These are phyloP conservation scores for Meloidogyne exigua DNA, from an alignment of 1,140 invertebrate species.

Conservation along the genomic window DNA sequence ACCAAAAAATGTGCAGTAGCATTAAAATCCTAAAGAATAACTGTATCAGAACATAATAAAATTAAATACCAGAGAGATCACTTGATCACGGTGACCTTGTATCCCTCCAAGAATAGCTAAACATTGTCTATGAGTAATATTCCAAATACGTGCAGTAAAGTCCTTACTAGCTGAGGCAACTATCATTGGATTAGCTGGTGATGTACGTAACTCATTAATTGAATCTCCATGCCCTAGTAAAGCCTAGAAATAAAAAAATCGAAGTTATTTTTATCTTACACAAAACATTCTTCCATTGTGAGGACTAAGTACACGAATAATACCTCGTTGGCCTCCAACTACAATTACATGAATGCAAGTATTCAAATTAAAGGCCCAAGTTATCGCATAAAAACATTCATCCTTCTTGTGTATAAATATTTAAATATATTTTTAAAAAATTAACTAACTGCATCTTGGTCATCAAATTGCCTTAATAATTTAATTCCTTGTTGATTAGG, in stretches of 20 bases:
- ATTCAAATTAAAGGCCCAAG: conserved; percentile 43
- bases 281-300: conserved; percentile 39
- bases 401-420: conserved; percentile 30
- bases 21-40: conserved; percentile 46
- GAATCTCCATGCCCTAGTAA: conserved; percentile 44
- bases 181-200: conserved; percentile 44
- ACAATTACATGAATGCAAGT: conserved; percentile 33
- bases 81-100: conserved; percentile 49
- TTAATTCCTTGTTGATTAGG: conserved; percentile 25
- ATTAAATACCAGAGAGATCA: conserved; percentile 45
- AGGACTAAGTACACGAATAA: conserved; percentile 43
- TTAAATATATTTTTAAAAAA: neutral
- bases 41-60: neutral
- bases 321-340: conserved; percentile 39
- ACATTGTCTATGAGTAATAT: conserved; percentile 33
- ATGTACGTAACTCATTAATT: conserved; percentile 44
- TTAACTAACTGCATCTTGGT: conserved; percentile 34
- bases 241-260: conserved; percentile 35
- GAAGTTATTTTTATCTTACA: conserved; percentile 20
- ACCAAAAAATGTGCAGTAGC: conserved; percentile 28
- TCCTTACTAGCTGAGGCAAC: conserved; percentile 51
- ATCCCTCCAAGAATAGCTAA: conserved; percentile 44
- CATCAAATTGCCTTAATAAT: conserved; percentile 42
- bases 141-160: conserved; percentile 47
- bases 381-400: conserved; percentile 46